Base-by-base conservation (phyloP, 2,113 vertebrate genomes). In the Ammodytes marinus region DNA sequence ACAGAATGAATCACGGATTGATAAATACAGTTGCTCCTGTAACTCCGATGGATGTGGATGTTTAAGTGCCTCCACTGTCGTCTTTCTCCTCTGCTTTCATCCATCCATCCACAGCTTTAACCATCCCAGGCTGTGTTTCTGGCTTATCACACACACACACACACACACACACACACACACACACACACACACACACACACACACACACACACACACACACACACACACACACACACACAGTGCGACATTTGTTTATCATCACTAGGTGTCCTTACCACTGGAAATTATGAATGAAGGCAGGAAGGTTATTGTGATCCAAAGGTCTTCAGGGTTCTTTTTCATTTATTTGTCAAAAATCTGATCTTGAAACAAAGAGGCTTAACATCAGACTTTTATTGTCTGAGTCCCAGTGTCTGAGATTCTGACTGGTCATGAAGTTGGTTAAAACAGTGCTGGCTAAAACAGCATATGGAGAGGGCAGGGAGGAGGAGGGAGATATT, bases 251-350 rank as follows among this genome's bases (percentile, higher is more conserved):
- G 60, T 55, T 55, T 45, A 39, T 61, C 5, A 91, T 86, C 27
- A 27, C 79, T 19, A 80, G 45, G 85, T 87, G 86, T 87, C 85
- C 65, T 90, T 88, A 82, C 47, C 55, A 59, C 10, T 17, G 50
- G 46, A 77, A 47, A 52, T 6, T 17, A 69, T 73, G 40, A 54
- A 19, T 10, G 3, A 39, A 55, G 4, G 46, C 1, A 17, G n/a
- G 0, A 15, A 19, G 49, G 50, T 35, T n/a, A 60, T 35, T 69
- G 19, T 50, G 47, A 73, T 46, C 1, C 52, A 27, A 27, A 49
- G 42, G 5, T 47, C 2, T 35, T 58, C 8, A 27, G 7, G 27
- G 4, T 6, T 39, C 14, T 58, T 8, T 15, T 66, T 43, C 3
- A 46, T 55, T 47, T 0, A 57, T 65, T 66, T 47, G 3, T 58